Conservation (phyloP, 1,140 invertebrate genomes). For the Cyphomyrmex costatus region DNA sequence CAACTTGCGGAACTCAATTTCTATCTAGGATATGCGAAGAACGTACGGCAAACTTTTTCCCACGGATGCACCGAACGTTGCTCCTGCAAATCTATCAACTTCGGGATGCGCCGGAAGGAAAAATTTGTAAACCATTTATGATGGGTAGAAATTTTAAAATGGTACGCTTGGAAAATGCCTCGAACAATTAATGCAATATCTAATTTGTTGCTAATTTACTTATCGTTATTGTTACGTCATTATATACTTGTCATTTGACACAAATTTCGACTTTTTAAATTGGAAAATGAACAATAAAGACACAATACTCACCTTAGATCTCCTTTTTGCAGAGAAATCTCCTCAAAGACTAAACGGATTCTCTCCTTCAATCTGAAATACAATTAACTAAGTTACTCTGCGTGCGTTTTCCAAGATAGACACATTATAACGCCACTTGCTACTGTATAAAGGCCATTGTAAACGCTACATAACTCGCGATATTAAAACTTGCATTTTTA, state of each 20-base stretch:
- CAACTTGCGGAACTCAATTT: slow-evolving; percentile 70
- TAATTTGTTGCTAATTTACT: slow-evolving; percentile 17
- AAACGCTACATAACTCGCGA: slow-evolving; percentile 13
- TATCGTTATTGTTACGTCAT: neutral
- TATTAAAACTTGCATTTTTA: slow-evolving; percentile 56
- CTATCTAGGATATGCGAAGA: slow-evolving; percentile 60
- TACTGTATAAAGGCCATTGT: slow-evolving; percentile 9
- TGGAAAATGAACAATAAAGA: neutral
- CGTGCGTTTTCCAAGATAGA: neutral
- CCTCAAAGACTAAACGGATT: slow-evolving; percentile 89
- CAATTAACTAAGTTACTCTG: slow-evolving; percentile 62
- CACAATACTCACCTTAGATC: slow-evolving; percentile 88
- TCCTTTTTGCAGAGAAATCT: slow-evolving; percentile 89
- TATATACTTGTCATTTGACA: neutral
- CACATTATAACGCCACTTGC: slow-evolving; percentile 18
- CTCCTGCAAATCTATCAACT: slow-evolving; percentile 61
- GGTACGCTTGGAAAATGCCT: neutral
- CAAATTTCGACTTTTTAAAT: neutral
- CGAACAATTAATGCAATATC: neutral
- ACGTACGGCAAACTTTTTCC: slow-evolving; percentile 61
- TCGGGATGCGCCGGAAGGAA: neutral
- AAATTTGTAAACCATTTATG: slow-evolving; percentile 61
- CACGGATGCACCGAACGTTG: slow-evolving; percentile 9
- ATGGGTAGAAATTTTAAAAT: slow-evolving; percentile 22
- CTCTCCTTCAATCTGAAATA: slow-evolving; percentile 89